phyloP scores from a whole-genome alignment of 2,888 invertebrate species.

The Allophyes oxyacanthae region DNA sequence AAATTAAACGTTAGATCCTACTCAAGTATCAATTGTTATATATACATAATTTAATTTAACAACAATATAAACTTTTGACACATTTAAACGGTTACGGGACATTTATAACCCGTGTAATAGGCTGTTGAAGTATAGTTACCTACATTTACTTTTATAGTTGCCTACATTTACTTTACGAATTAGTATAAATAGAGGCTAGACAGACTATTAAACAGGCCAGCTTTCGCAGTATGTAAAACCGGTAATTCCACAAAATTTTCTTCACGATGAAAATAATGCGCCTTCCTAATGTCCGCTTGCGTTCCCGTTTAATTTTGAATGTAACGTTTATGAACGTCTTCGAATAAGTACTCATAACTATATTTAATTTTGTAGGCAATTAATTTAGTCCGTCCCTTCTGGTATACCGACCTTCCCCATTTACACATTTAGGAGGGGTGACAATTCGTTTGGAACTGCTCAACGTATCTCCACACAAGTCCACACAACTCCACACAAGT shows the following conservation, averaged over 20 bases:
- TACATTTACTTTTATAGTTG: conserved; percentile 23
- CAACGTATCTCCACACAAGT: conserved; percentile 5
- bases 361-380: conserved; percentile 34
- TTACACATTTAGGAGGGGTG: conserved; percentile 57
- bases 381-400: conserved; percentile 57
- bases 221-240: conserved; percentile 64
- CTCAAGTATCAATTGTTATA: background rate
- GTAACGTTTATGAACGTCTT: background rate
- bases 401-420: conserved; percentile 69
- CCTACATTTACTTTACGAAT: conserved; percentile 21
- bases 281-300: conserved; percentile 21
- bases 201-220: conserved; percentile 35
- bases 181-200: conserved; percentile 41
- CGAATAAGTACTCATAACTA: background rate
- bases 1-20: too few species aligned
- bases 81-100: background rate
- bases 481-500: background rate
- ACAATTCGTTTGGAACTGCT: conserved; percentile 54
- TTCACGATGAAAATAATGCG: conserved; percentile 45
- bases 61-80: too few species aligned
- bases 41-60: background rate
- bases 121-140: background rate
- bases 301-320: conserved; percentile 4
- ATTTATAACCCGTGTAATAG: conserved; percentile 1
- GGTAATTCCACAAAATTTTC: conserved; percentile 58